Conservation (phyloP, 2,797 vertebrate genomes). For the Myioborus melanocephalus region DNA sequence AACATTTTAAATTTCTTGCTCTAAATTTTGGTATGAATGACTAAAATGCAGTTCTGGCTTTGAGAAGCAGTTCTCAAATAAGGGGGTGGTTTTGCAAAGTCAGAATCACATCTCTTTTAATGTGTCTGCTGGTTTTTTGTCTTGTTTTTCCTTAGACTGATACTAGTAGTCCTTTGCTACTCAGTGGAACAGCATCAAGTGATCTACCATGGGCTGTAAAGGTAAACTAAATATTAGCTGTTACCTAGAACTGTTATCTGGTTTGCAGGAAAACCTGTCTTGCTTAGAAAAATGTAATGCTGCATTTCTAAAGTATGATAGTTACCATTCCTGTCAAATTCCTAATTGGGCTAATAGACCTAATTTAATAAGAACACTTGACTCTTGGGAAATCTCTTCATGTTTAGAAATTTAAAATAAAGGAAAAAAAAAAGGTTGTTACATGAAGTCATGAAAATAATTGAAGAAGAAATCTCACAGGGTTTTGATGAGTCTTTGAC, state of each 20-base stretch:
- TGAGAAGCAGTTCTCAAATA: background rate
- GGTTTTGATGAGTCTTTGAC: background rate
- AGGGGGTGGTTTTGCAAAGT: background rate
- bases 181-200: conserved; percentile 72
- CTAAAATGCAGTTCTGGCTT: background rate
- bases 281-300: background rate
- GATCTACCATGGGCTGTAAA: conserved; percentile 93
- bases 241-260: background rate
- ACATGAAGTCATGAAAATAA: background rate
- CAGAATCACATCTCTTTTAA: background rate
- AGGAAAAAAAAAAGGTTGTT: background rate
- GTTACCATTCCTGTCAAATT: background rate
- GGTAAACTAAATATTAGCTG: conserved; percentile 73
- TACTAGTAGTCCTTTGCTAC: conserved; percentile 85
- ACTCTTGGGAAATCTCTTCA: background rate
- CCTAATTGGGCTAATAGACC: background rate
- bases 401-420: background rate
- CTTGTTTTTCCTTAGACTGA: conserved; percentile 81
- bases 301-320: background rate
- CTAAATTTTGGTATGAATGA: background rate
- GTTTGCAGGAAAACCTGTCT: background rate
- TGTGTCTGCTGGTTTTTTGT: rapidly evolving
- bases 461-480: background rate
- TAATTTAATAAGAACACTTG: background rate
- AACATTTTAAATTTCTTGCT: background rate